These are phyloP conservation scores for Helicoverpa assulta DNA, from an alignment of 2,888 invertebrate genomes.

Conservation along the genomic window DNA sequence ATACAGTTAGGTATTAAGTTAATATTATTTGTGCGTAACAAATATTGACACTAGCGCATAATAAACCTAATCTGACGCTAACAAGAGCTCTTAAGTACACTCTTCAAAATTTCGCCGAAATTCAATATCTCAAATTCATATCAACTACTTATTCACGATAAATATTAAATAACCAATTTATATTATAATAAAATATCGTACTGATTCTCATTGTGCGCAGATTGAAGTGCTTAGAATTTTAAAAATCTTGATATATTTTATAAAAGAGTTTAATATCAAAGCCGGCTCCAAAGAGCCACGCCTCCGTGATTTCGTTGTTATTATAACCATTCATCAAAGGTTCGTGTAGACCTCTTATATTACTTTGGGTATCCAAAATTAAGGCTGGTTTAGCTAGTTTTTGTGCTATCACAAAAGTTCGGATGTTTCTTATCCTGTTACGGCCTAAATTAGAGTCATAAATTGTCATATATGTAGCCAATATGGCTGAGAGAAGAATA, in stretches of 20 bases:
- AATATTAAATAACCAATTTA: conserved; percentile 5
- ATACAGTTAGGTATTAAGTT: too few relatives aligned
- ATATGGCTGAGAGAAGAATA: conserved; percentile 22
- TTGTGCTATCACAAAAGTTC: conserved; percentile 28
- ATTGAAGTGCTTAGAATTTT: conserved; percentile 24
- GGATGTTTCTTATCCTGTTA: conserved; percentile 34
- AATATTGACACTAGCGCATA: too few relatives aligned
- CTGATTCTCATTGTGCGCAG: conserved; percentile 15
- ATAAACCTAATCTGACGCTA: too few relatives aligned
- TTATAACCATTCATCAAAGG: conserved; percentile 61
- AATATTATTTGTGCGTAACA: too few relatives aligned
- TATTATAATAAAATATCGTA: conserved; percentile 12
- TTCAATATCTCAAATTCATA: not conserved
- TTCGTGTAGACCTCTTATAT: conserved; percentile 53
- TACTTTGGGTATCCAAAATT: conserved; percentile 42
- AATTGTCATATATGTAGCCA: conserved; percentile 48
- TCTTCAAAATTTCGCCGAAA: not conserved
- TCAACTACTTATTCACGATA: not conserved
- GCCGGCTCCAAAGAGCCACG: conserved; percentile 49
- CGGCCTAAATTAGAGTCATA: conserved; percentile 45
- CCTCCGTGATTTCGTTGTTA: conserved; percentile 55
- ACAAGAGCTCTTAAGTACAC: not conserved
- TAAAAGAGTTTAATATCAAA: conserved; percentile 35
- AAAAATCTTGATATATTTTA: conserved; percentile 24
- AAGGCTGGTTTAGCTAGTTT: conserved; percentile 47